Evolutionary conservation across 2,797 vertebrate genomes (phyloP), one percentile per base, ranked within the genome.

Genomic region (Florisuga fusca): DNA sequence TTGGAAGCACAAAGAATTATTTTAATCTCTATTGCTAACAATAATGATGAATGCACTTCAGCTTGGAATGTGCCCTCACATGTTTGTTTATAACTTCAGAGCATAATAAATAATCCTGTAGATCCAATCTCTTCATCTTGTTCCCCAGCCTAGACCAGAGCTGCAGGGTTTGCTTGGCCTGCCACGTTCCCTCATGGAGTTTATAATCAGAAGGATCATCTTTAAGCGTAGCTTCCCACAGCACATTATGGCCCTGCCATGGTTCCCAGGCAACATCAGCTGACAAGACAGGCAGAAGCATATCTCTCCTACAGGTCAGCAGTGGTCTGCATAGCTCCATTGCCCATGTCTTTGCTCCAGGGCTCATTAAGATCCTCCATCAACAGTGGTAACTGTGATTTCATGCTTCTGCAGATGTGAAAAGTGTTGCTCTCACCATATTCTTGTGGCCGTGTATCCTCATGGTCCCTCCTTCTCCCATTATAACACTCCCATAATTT

Each of bases 31-130:
- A 76, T 67, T 89, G 41, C 45, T 92, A 79, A 76, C 33, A 69
- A 33, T 63, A 84, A 84, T 57, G 83, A 94, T 59, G 22, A 91
- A 88, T 83, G 53, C 77, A 64, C 64, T 92, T 90, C 25, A 63
- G 33, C 61, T 87, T 87, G 92, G 86, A 95, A 93, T 92, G 72
- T 33, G 11, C 72, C 90, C 68, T 94, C 92, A 94, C 84, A 36
- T 79, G 77, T 67, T 93, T 93, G 78, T 93, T 94, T 97, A 92
- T 92, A 85, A 74, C 68, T 93, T 84, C 61, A 72, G 46, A 89
- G 61, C 66, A 87, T 92, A 93, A 93, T 95, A 95, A 97, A 95
- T 94, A 92, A 85, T 94, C 87, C 61, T 78, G 84, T 31, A 90
- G 78, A 93, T 85, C 34, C 46, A 87, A 97, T 95, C 94, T 95